phyloP scores from a whole-genome alignment of 2,797 vertebrate genomes.

The Paramormyrops hopkinsi region DNA sequence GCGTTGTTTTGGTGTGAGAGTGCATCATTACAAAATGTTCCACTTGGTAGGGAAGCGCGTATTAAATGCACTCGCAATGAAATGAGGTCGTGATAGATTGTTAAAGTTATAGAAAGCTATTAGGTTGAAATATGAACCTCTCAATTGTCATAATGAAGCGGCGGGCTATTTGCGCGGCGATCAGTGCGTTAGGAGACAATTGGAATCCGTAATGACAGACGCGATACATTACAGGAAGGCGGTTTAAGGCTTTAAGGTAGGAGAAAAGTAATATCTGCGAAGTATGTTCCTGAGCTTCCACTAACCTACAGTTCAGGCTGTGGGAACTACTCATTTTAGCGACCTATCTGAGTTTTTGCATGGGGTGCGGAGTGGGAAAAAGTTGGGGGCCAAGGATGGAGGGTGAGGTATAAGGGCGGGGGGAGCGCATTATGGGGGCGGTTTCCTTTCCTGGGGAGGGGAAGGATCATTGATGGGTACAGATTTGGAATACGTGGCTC shows the following conservation, averaged over 20 bases:
- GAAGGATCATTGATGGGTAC: neutral
- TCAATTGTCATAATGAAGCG: slow-evolving; percentile 78
- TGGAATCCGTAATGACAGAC: slow-evolving; percentile 64
- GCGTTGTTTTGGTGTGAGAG: slow-evolving; percentile 76
- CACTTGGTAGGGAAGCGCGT: slow-evolving; percentile 74
- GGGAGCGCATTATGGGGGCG: slow-evolving; percentile 31
- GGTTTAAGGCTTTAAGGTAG: slow-evolving; percentile 51
- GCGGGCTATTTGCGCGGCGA: slow-evolving; percentile 68
- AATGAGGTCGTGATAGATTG: slow-evolving; percentile 87
- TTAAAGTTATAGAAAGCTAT: slow-evolving; percentile 80
- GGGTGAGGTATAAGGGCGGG: slow-evolving; percentile 12
- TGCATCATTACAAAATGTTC: slow-evolving; percentile 81
- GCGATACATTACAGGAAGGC: slow-evolving; percentile 56
- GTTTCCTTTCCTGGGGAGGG: slow-evolving; percentile 9
- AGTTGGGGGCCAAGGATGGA: neutral
- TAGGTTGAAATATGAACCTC: slow-evolving; percentile 80
- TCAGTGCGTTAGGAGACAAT: slow-evolving; percentile 70
- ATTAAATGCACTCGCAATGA: slow-evolving; percentile 73
- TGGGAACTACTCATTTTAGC: slow-evolving; percentile 45
- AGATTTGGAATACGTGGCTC: neutral
- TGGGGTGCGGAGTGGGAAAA: slow-evolving; percentile 36
- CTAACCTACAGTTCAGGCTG: slow-evolving; percentile 47
- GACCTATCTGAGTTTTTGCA: slow-evolving; percentile 39
- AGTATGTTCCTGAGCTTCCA: slow-evolving; percentile 52
- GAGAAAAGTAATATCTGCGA: slow-evolving; percentile 59